Percentiles rank a stretch among this genome's conserved stretches.
Conservation (phyloP, 2,888 invertebrate genomes). For the Aporophyla nigra region DNA sequence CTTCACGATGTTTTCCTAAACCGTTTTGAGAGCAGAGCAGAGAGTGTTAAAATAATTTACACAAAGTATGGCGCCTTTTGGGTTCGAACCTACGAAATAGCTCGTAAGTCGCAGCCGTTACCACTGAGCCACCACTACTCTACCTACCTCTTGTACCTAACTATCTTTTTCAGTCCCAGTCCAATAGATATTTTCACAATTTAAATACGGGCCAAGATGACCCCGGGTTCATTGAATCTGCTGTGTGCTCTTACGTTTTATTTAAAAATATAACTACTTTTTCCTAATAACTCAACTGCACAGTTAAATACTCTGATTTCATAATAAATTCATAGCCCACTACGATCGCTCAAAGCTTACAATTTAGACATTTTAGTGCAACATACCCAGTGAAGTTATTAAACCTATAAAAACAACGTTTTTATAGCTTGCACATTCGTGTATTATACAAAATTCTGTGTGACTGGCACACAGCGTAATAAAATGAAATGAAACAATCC, state of each 20-base stretch:
- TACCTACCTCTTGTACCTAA: too few species aligned
- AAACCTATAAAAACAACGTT: conserved; percentile 80
- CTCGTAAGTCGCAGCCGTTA: too few species aligned
- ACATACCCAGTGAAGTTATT: conserved; percentile 76
- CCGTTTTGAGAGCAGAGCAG: too few species aligned
- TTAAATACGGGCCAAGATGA: neutral
- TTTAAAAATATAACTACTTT: too few species aligned
- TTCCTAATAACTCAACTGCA: conserved; percentile 1
- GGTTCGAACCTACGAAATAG: too few species aligned
- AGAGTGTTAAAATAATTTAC: too few species aligned
- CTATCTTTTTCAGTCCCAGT: too few species aligned
- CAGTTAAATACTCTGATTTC: neutral
- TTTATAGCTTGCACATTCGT: conserved; percentile 80
- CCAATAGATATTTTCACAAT: neutral
- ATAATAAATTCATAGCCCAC: conserved; percentile 42
- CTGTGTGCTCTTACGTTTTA: too few species aligned
- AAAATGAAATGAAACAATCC: conserved; percentile 89
- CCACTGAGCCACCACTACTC: too few species aligned
- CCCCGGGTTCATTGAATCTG: neutral
- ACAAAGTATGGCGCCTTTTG: too few species aligned
- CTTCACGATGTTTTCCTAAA: too few species aligned
- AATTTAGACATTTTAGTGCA: conserved; percentile 68
- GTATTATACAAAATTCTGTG: conserved; percentile 79
- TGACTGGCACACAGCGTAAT: conserved; percentile 85
- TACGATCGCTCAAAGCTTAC: conserved; percentile 57